Conservation (phyloP, 2,888 invertebrate species). For the Esperia sulphurella region DNA sequence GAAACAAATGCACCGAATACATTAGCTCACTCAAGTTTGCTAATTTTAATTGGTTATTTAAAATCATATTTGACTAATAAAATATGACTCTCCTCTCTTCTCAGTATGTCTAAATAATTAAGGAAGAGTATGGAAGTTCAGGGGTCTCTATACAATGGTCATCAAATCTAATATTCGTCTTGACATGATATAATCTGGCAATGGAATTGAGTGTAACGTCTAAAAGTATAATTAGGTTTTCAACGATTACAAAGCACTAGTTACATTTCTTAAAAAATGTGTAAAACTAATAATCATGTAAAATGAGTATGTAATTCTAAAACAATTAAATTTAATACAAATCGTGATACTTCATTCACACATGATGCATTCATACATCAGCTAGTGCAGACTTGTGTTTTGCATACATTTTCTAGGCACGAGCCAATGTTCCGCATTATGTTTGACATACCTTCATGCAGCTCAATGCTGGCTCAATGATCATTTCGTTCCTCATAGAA, state of each 20-base stretch:
- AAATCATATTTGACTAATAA: neutral
- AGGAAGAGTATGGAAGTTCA: neutral
- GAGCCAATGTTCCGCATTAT: slow-evolving; percentile 15
- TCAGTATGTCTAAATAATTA: too few relatives aligned
- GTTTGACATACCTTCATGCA: slow-evolving; percentile 4
- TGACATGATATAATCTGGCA: slow-evolving; percentile 38
- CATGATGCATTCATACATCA: too few relatives aligned
- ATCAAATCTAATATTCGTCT: slow-evolving; percentile 9
- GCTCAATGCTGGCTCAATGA: neutral
- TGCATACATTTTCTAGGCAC: slow-evolving; percentile 28
- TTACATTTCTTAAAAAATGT: too few relatives aligned
- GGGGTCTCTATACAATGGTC: slow-evolving; percentile 13
- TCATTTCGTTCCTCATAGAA: slow-evolving; percentile 7
- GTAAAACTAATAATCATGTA: too few relatives aligned
- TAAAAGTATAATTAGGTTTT: too few relatives aligned
- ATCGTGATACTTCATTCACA: too few relatives aligned
- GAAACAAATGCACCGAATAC: slow-evolving; percentile 16
- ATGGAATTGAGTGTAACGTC: slow-evolving; percentile 1
- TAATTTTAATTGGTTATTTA: neutral
- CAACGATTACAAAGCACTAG: too few relatives aligned
- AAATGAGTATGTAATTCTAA: too few relatives aligned
- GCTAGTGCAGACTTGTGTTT: slow-evolving; percentile 15
- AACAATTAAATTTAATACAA: too few relatives aligned
- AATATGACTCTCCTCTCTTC: neutral
- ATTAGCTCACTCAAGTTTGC: slow-evolving; percentile 26